Conservation (phyloP, 2,113 vertebrate species). For the Origma solitaria region DNA sequence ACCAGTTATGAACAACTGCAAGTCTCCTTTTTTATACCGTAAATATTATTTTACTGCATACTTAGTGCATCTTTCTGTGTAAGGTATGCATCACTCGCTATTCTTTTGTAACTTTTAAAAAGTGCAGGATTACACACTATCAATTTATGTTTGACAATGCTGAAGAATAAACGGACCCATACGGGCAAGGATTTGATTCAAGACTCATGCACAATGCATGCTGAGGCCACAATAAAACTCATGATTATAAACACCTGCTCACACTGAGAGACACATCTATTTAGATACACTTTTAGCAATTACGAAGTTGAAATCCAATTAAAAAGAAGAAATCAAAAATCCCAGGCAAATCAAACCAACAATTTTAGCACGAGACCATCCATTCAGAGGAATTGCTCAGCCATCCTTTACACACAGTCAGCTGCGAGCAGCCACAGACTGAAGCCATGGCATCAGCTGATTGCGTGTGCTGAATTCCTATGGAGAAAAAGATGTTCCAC, state of each 20-base stretch:
- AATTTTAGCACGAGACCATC: background rate
- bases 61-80: background rate
- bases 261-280: no score
- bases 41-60: background rate
- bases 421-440: background rate
- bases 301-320: background rate
- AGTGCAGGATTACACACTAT: background rate
- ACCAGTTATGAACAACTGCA: background rate
- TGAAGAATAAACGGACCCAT: background rate
- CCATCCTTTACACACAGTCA: background rate
- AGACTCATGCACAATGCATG: background rate
- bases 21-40: background rate
- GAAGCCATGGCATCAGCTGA: background rate
- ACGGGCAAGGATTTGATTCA: background rate
- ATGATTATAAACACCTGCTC: background rate
- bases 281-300: background rate
- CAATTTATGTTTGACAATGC: background rate
- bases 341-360: background rate
- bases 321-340: no score
- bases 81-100: background rate
- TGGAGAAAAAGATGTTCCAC: background rate
- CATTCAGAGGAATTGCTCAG: background rate
- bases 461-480: rapidly evolving
- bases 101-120: background rate
- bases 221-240: background rate